A percentile compares a stretch with the other conserved stretches of the same genome.
phyloP scores from a whole-genome alignment of 1,140 invertebrate species.

The Streblospio benedicti region DNA sequence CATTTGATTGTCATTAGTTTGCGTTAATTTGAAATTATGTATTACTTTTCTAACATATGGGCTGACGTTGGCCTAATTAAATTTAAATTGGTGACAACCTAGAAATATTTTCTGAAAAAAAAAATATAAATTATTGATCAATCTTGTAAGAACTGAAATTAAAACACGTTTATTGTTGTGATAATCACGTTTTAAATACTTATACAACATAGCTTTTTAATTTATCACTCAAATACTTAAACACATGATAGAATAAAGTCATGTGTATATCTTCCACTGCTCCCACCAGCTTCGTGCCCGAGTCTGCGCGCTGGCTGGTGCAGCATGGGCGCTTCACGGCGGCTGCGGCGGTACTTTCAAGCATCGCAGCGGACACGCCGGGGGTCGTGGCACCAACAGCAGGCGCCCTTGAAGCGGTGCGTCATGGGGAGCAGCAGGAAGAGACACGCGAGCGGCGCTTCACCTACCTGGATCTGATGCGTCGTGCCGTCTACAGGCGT shows the following conservation, averaged over 20 bases:
- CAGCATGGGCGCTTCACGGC: constrained; percentile 15
- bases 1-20: too few relatives aligned
- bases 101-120: too few relatives aligned
- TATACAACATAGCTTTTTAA: too few relatives aligned
- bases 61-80: not conserved
- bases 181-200: too few relatives aligned
- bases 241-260: not conserved
- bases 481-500: constrained; percentile 18
- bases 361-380: constrained; percentile 16
- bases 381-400: not conserved
- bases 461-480: constrained; percentile 35
- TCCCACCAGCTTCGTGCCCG: constrained; percentile 18
- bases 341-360: constrained; percentile 14
- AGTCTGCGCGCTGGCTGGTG: constrained; percentile 20
- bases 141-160: too few relatives aligned
- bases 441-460: constrained; percentile 20
- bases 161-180: too few relatives aligned
- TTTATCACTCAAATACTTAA: not conserved
- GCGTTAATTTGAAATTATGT: too few relatives aligned
- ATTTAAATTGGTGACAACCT: too few relatives aligned
- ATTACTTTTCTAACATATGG: not conserved
- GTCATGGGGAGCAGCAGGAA: not conserved
- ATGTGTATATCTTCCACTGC: not conserved
- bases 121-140: too few relatives aligned
- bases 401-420: not conserved